These are phyloP conservation scores for Zaprionus nigranus DNA, from an alignment of 1,140 invertebrate species.

Conservation along the genomic window DNA sequence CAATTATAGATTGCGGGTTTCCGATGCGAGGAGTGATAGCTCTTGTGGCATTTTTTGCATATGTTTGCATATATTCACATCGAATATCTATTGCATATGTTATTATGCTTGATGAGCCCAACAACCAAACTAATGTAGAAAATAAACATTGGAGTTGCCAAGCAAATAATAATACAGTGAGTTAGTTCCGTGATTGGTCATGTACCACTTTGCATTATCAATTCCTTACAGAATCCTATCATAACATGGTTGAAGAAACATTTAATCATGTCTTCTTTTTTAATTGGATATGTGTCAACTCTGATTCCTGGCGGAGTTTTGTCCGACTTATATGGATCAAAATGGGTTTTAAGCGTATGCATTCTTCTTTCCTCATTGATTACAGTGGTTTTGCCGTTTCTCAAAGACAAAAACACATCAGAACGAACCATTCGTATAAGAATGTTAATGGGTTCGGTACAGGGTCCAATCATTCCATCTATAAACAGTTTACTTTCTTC, in stretches of 20 bases:
- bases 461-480: slow-evolving; percentile 90
- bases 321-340: slow-evolving; percentile 90
- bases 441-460: slow-evolving; percentile 80
- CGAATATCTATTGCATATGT: not conserved
- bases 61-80: not conserved
- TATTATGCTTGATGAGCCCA: not conserved
- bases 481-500: slow-evolving; percentile 87
- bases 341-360: slow-evolving; percentile 82
- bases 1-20: not conserved
- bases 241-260: slow-evolving; percentile 44
- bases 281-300: slow-evolving; percentile 90
- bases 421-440: not conserved
- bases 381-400: slow-evolving; percentile 1
- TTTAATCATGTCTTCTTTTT: slow-evolving; percentile 87
- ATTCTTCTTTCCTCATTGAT: slow-evolving; percentile 23
- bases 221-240: too few relatives aligned
- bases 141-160: too few relatives aligned
- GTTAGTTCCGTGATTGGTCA: too few relatives aligned
- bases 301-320: slow-evolving; percentile 90
- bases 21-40: not conserved
- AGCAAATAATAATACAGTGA: too few relatives aligned
- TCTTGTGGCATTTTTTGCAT: not conserved
- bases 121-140: not conserved
- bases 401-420: not conserved
- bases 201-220: too few relatives aligned